phyloP scores from a whole-genome alignment of 1,140 invertebrate genomes.

The Bombus confusus region DNA sequence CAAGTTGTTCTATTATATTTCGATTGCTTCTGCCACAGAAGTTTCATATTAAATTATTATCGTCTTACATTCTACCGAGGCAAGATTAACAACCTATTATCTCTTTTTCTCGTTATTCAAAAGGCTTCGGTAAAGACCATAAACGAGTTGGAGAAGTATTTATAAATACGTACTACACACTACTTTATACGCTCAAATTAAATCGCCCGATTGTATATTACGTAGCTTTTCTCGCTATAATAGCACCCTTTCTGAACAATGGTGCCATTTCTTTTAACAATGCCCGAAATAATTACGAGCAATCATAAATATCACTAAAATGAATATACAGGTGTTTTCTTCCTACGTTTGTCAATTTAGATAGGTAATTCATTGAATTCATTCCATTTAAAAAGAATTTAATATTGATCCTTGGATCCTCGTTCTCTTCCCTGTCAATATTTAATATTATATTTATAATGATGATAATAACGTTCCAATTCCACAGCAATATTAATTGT shows the following conservation, averaged over 20 bases:
- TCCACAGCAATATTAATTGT: conserved; percentile 49
- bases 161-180: conserved; percentile 39
- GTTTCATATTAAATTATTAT: conserved; percentile 24
- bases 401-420: conserved; percentile 23
- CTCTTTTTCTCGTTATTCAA: conserved; percentile 37
- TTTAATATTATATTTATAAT: conserved; percentile 38
- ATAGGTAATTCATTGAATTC: conserved; percentile 41
- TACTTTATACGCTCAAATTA: conserved; percentile 45
- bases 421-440: conserved; percentile 3
- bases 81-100: conserved; percentile 52
- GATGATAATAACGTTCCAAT: conserved; percentile 51
- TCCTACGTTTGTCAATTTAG: conserved; percentile 28
- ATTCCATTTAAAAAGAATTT: conserved; percentile 42
- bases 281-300: conserved; percentile 19
- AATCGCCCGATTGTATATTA: conserved; percentile 17
- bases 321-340: not conserved
- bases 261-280: conserved; percentile 7
- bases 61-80: conserved; percentile 46
- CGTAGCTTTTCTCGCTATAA: not conserved
- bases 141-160: conserved; percentile 42
- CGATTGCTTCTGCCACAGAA: not conserved
- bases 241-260: not conserved
- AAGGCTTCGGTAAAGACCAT: conserved; percentile 42
- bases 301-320: conserved; percentile 43
- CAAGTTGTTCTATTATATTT: not conserved